phyloP scores from a whole-genome alignment of 2,113 vertebrate species.

The Oryzias celebensis region DNA sequence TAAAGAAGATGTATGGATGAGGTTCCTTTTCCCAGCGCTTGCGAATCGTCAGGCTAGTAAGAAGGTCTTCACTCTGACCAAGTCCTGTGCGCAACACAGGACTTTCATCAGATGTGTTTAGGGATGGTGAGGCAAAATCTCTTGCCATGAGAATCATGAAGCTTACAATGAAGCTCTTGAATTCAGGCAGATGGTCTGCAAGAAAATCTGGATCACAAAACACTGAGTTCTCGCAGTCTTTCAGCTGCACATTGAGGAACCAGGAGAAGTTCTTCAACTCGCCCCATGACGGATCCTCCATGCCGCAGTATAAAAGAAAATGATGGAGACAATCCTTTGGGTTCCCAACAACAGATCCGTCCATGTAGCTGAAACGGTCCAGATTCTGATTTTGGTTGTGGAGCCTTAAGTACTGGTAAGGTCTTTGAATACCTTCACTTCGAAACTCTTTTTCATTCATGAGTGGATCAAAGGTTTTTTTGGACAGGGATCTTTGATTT shows the following conservation, averaged over 20 bases:
- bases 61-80: conserved; percentile 36
- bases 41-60: conserved; percentile 62
- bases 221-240: conserved; percentile 74
- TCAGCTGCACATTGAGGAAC: conserved; percentile 80
- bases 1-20: conserved; percentile 82
- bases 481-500: accelerated
- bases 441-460: conserved; percentile 73
- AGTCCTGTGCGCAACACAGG: conserved; percentile 5
- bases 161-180: conserved; percentile 79
- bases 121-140: conserved; percentile 79
- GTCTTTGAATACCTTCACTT: conserved; percentile 76
- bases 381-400: conserved; percentile 57
- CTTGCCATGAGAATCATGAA: conserved; percentile 82
- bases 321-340: conserved; percentile 68
- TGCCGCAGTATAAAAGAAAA: conserved; percentile 71
- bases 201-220: conserved; percentile 76
- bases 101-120: conserved; percentile 76
- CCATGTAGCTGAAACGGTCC: conserved; percentile 65
- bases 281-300: conserved; percentile 76
- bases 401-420: conserved; percentile 76
- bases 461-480: conserved; percentile 57
- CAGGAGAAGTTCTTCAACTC: conserved; percentile 80
- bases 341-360: conserved; percentile 43
- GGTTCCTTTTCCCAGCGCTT: conserved; percentile 79
- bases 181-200: conserved; percentile 64